Conservation (phyloP, 2,797 vertebrate species). For the Huso huso region DNA sequence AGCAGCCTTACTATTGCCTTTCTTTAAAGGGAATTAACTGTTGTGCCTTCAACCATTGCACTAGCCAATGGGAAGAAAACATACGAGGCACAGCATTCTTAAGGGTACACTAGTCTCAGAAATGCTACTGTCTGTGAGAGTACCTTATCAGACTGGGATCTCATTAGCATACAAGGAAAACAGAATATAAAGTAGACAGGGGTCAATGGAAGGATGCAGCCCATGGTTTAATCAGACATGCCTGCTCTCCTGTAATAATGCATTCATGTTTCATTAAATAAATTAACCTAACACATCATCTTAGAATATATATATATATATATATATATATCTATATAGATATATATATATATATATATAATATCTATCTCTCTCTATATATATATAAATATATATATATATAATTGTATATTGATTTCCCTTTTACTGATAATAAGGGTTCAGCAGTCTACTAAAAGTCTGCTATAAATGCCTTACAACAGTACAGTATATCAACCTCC, state of each 20-base stretch:
- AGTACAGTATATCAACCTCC: constrained; percentile 47
- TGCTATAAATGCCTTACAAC: constrained; percentile 45
- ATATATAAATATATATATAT: constrained; percentile 34
- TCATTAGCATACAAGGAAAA: too few species aligned
- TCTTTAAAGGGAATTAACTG: too few species aligned
- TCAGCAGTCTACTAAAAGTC: constrained; percentile 44
- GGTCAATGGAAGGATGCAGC: too few species aligned
- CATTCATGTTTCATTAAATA: constrained; percentile 30
- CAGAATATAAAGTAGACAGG: too few species aligned
- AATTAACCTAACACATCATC: constrained; percentile 53
- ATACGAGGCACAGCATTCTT: too few species aligned
- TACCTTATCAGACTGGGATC: too few species aligned
- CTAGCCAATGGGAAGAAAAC: too few species aligned
- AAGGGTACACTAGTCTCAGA: too few species aligned
- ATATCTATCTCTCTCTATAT: constrained; percentile 33
- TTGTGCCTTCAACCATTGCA: too few species aligned
- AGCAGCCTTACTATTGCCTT: too few species aligned
- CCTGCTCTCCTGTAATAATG: constrained; percentile 19
- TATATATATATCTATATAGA: constrained; percentile 20
- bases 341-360: constrained; percentile 10
- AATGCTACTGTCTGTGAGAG: too few species aligned
- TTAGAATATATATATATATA: constrained; percentile 29
- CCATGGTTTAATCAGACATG: too few species aligned
- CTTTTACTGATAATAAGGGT: constrained; percentile 45
- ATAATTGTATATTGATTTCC: constrained; percentile 47